Base-by-base conservation (phyloP, 2,888 invertebrate species). In the Drosophila lutescens region DNA sequence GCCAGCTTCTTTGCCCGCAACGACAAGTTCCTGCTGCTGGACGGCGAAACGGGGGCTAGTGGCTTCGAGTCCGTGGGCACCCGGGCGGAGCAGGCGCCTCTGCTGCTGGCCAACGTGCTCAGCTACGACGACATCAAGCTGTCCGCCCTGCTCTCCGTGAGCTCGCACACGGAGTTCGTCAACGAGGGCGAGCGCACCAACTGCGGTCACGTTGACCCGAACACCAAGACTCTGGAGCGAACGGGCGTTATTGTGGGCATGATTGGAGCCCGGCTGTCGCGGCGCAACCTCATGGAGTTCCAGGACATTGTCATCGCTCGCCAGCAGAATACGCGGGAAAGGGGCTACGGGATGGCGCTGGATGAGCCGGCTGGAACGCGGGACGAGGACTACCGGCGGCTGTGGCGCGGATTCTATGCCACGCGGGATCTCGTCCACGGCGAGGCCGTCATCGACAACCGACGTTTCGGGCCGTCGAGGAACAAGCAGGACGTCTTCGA, bases 101-200 rank as follows among this genome's bases (percentile, higher is more conserved):
- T 94, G 54, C 40, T 92, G 15, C 80, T 94, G 36, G 79, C 91
- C 26, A 89, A 93, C 61, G 93, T 93, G 65, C 89, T 94, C 34
- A 93, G 93, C 61, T 94, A 94, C 80, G 94, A 94, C 71, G 94
- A 94, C 87, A 92, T 94, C 2, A 94, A 94, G 87, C 82, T 92
- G 4, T 93, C 94, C 0, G 93, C 94, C 0, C 90, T 94, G 71
- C 89, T 94, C 53, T 93, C 93, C 5, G 92, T 94, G 46, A 93
- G 93, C 49, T 94, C 94, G 0, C 93, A 93, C 73, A 93, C 93
- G 3, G 93, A 93, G 81, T 94, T 94, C 78, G 91, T 94, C 44
- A 94, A 94, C 73, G 91, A 93, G 77, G 94, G 94, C 7, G 92
- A 93, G 54, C 92, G 94, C 5, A 91, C 92, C 46, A 94, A 94